These are phyloP conservation scores for Rhadina sibilatrix DNA, from an alignment of 2,113 vertebrate genomes.

Conservation along the genomic window DNA sequence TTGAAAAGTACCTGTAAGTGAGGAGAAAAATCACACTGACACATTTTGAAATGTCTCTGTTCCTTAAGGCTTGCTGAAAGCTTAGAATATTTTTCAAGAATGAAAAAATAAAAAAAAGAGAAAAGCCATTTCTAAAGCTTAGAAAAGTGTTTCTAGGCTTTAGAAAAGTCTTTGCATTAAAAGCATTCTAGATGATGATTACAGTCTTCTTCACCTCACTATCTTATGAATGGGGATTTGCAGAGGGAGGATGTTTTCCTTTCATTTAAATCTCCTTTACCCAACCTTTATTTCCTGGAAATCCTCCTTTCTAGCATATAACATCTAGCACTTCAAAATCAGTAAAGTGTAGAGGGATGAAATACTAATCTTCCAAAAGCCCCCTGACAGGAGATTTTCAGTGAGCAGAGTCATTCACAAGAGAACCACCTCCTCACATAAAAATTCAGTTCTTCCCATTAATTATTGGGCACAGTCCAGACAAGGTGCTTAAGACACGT, in stretches of 20 bases:
- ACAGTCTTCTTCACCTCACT: neutral
- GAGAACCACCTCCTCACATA: neutral
- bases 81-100: neutral
- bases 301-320: neutral
- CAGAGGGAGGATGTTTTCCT: neutral
- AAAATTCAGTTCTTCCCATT: neutral
- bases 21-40: neutral
- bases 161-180: neutral
- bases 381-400: neutral
- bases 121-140: neutral
- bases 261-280: neutral
- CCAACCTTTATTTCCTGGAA: neutral
- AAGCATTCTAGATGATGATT: neutral
- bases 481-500: neutral
- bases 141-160: neutral
- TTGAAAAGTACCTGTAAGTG: conserved; percentile 36
- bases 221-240: neutral
- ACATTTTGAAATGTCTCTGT: neutral
- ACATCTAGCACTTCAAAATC: neutral
- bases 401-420: neutral
- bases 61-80: neutral
- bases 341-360: neutral
- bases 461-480: neutral
- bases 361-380: neutral
- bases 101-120: neutral